Base-by-base conservation (phyloP, 2,888 invertebrate genomes). In the Papilio protenor region DNA sequence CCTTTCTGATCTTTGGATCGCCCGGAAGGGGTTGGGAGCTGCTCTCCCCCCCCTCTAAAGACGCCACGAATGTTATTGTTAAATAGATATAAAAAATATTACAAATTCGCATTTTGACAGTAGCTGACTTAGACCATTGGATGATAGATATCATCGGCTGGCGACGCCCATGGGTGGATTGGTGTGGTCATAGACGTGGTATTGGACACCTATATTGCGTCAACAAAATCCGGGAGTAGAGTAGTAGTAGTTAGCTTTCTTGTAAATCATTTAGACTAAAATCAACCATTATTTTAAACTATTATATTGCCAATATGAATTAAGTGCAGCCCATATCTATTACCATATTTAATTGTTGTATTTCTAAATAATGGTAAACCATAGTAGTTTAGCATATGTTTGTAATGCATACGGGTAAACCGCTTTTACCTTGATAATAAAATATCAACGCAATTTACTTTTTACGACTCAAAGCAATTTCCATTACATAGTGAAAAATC, bases 401-500 rank as follows among this genome's bases (percentile, higher is more conserved):
- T 21, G 57, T 57, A 57, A 14, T 21, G 59, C 12, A 59, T 27
- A 21, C 59, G 55, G 18, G 55, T 55, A 10, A 23, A 59, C 18
- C 23, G 21, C 21, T 23, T 61, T 61, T 61, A 18, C 61, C 8
- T 27, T 61, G 61, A 61, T 61, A 61, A 14, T 16, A 61, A 61
- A 61, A 61, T 61, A 27, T 33, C 27, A 27, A 33, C 16, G 61
- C 61, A 33, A 27, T 61, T 61, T 33, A 33, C 5, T 61, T 61
- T 61, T 61, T 61, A 61, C 61, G 61, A 61, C 27, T 61, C 33
- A 33, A 16, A 61, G 27, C 61, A 61, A 27, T 61, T 61, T 61
- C 33, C 33, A 61, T 61, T 61, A 8, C 27, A 61, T 33, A 14
- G 27, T 18, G 33, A 64, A 64, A 64, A 64, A 16, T 59, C 57